Base-by-base conservation (phyloP, 1,140 invertebrate species). In the Pogonomyrmex californicus region DNA sequence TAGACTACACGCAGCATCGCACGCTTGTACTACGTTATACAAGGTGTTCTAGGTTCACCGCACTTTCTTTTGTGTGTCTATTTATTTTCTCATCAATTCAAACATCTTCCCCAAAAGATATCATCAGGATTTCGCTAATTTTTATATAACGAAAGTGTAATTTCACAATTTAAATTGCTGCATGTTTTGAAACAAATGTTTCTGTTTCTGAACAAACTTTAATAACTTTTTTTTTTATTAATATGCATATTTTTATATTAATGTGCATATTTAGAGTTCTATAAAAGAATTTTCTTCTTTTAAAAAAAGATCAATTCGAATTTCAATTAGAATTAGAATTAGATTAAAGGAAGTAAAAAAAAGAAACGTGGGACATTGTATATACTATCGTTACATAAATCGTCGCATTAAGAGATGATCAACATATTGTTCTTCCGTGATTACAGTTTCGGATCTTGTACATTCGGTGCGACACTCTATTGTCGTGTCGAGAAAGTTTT, bases 381-480 rank as follows among this genome's bases (percentile, higher is more conserved):
- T 73, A 73, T 5, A 60, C 9, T 66, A 36, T 5, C 23, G 23
- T 30, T 70, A 44, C 47, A 54, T 0, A 23, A 23, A 23, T 1
- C 4, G 12, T 68, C 23, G 23, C 12, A 6, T 60, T 83, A 60
- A 56, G 41, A 49, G 54, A 73, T 60, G 41, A 62, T 41, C 62
- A 66, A 54, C 44, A 51, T 30, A 10, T 12, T 44, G 38, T 75
- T 68, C 73, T 82, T 44, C 23, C 41, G 10, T 47, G 65, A 79
- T 85, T 66, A 23, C 58, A n/a, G 23, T 58, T 54, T 47, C 41
- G 54, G 54, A 73, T 82, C 33, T 14, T 5, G 36, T 73, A 83
- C 62, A 83, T 76, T 87, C 78, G 30, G 70, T 76, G 70, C 54
- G 86, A 87, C 79, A 73, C 41, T 60, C 68, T 41, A 83, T 83